Base-by-base conservation (phyloP, 2,797 vertebrate species). In the Spatula clypeata region DNA sequence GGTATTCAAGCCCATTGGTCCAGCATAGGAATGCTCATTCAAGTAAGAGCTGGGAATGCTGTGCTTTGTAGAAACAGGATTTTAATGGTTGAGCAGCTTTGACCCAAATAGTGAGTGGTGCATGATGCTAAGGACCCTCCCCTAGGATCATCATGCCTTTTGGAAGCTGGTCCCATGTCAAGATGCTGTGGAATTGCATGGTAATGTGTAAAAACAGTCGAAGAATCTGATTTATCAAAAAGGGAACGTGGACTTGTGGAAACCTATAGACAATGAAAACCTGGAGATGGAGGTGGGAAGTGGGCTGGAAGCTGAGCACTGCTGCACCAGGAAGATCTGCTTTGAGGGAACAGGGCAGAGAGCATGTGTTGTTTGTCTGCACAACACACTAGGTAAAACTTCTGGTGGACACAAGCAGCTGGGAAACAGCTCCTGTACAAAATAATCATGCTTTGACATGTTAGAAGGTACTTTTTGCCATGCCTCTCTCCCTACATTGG, bases 261-360 rank as follows among this genome's bases (percentile, higher is more conserved):
- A 31, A 40, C 4, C 44, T 57, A 2, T 36, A 89, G 73, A 70
- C 7, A 9, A 80, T n/a, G 40, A 73, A 34, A 61, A 79, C 24
- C 18, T 29, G 20, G 7, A n/a, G 54, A 38, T 6, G 11, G 69
- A 42, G 51, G 23, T 57, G 18, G 27, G 24, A 74, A n/a, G 6
- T 9, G 17, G 31, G 17, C 2, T 7, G 55, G 45, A 34, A 61
- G 29, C 55, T 12, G n/a, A 23, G 58, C 8, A 34, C 23, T 1
- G 1, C 38, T 29, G 57, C 0, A 0, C 31, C 0, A 0, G 36
- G 26, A 58, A 44, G 26, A 11, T 81, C 32, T 49, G 18, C n/a
- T 83, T 53, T 24, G 18, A 32, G 60, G 38, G 12, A 70, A 23
- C 11, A 13, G 2, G 1, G 12, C 40, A 31, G 80, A 64, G 36